Conservation (phyloP, 2,888 invertebrate species). For the Phyllotreta striolata region DNA sequence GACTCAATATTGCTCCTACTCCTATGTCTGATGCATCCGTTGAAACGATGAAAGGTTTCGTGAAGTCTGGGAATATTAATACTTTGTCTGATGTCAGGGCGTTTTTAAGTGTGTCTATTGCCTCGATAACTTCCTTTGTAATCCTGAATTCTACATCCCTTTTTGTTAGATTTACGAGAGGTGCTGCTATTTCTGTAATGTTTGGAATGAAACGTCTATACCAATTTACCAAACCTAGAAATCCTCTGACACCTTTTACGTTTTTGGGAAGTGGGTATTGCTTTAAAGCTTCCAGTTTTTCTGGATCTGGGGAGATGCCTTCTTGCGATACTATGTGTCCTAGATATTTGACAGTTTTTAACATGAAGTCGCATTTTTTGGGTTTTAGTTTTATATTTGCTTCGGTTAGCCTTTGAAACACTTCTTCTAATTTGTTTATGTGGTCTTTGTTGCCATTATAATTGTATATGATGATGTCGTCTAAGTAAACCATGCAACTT, state of each 20-base stretch:
- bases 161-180: constrained; percentile 28
- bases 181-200: constrained; percentile 23
- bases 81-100: constrained; percentile 30
- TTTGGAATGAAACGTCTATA: constrained; percentile 36
- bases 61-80: constrained; percentile 35
- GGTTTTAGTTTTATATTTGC: constrained; percentile 29
- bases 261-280: constrained; percentile 22
- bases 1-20: constrained; percentile 34
- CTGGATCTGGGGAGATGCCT: constrained; percentile 28
- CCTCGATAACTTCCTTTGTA: constrained; percentile 20
- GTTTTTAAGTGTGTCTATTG: constrained; percentile 27
- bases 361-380: constrained; percentile 32
- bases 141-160: constrained; percentile 34
- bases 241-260: constrained; percentile 28
- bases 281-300: constrained; percentile 20
- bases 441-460: constrained; percentile 31
- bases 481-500: constrained; percentile 32
- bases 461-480: constrained; percentile 30
- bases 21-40: constrained; percentile 34
- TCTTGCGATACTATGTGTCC: constrained; percentile 31
- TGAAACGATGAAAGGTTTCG: constrained; percentile 34
- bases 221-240: constrained; percentile 35
- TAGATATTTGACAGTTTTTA: constrained; percentile 31
- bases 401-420: constrained; percentile 24
- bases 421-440: constrained; percentile 30